Evolutionary conservation across 2,888 invertebrate species (phyloP).

Genomic region (Hecatera dysodea): DNA sequence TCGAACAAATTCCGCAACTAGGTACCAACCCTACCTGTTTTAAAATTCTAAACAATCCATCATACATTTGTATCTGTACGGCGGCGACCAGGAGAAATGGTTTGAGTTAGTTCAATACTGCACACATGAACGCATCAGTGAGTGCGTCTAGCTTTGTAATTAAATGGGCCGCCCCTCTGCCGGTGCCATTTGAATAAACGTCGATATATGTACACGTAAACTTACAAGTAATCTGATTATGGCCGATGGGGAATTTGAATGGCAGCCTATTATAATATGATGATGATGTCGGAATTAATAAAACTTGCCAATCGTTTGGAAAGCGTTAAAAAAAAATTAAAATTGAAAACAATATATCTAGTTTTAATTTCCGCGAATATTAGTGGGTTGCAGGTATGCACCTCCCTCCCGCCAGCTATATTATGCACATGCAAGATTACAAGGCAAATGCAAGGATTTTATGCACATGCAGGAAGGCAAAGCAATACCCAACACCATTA

Average conservation of each 20-base stretch:
- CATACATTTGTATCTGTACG: slow-evolving; percentile 46
- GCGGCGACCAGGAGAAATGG: slow-evolving; percentile 62
- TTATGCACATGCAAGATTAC: too few relatives aligned
- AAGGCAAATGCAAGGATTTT: too few relatives aligned
- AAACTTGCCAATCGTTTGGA: slow-evolving; percentile 13
- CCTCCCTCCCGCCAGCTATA: too few relatives aligned
- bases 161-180: slow-evolving; percentile 71
- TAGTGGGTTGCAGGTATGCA: too few relatives aligned
- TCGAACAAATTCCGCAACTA: slow-evolving; percentile 3
- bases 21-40: too few relatives aligned
- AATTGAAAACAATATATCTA: too few relatives aligned
- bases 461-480: too few relatives aligned
- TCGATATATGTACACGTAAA: slow-evolving; percentile 38
- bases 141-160: slow-evolving; percentile 73
- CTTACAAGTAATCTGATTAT: slow-evolving; percentile 55
- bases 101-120: slow-evolving; percentile 72
- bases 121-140: slow-evolving; percentile 76
- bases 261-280: slow-evolving; percentile 9
- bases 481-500: too few relatives aligned
- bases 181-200: slow-evolving; percentile 49
- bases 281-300: not conserved
- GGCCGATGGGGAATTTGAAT: slow-evolving; percentile 1
- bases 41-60: slow-evolving; percentile 42
- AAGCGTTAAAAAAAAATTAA: not conserved
- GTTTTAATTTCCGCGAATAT: too few relatives aligned